These are phyloP conservation scores for Gulo gulo DNA, from an alignment of 2,113 vertebrate species.

Conservation along the genomic window DNA sequence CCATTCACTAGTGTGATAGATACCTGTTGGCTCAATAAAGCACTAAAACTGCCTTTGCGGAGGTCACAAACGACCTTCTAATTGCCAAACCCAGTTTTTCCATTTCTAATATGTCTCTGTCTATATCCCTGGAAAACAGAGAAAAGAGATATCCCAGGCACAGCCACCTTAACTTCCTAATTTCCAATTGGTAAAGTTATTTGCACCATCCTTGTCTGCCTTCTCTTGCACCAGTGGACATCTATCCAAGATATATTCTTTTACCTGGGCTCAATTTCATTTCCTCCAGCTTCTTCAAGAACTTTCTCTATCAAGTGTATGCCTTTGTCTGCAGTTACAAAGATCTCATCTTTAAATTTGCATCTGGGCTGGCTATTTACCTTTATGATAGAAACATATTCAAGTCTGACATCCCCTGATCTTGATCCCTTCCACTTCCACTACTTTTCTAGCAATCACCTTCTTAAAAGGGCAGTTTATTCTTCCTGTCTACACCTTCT, in stretches of 20 bases:
- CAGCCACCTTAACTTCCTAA: not conserved
- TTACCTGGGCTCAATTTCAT: not conserved
- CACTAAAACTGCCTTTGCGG: not conserved
- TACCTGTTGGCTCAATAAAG: not conserved
- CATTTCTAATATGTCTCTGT: not conserved
- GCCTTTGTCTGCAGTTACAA: not conserved
- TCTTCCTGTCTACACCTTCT: not conserved
- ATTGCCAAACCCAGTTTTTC: not conserved
- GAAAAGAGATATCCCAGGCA: not conserved
- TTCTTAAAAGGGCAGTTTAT: not conserved
- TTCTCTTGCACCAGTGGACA: not conserved
- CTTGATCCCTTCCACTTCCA: not conserved
- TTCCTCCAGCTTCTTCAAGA: not conserved
- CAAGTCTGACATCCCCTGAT: not conserved
- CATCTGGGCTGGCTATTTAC: not conserved
- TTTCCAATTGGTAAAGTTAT: not conserved
- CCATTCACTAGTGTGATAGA: not conserved
- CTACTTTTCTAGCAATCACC: not conserved
- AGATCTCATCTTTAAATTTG: not conserved
- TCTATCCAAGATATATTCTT: not conserved
- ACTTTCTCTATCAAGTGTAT: not conserved
- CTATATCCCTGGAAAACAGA: not conserved
- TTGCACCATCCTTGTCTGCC: not conserved
- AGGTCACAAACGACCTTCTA: not conserved
- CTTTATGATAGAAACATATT: not conserved